Evolutionary conservation across 1,140 invertebrate species (phyloP).

Genomic region (Bombus sibiricus): DNA sequence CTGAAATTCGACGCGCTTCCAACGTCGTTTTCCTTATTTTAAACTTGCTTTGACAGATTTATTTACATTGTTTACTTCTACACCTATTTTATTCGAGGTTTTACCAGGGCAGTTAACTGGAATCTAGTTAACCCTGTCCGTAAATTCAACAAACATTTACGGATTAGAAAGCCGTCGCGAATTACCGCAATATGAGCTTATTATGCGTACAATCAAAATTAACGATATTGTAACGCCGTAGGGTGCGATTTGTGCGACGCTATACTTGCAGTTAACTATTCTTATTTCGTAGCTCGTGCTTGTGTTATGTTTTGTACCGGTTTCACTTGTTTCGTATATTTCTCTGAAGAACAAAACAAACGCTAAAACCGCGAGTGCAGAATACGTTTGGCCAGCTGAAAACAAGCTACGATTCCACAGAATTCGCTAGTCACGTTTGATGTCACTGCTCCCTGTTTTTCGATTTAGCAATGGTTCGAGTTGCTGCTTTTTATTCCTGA

Average conservation of each 20-base stretch:
- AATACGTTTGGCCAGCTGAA: constrained; percentile 6
- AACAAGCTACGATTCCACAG: background rate
- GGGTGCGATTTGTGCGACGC: constrained; percentile 10
- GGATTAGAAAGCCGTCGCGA: background rate
- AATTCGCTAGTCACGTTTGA: constrained; percentile 29
- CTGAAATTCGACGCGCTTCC: background rate
- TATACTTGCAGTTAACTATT: constrained; percentile 15
- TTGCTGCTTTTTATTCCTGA: constrained; percentile 36
- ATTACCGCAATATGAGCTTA: constrained; percentile 14
- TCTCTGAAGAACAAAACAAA: constrained; percentile 17
- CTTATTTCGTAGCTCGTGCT: constrained; percentile 1
- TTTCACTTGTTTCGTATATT: constrained; percentile 26
- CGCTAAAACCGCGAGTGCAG: background rate
- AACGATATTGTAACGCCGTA: constrained; percentile 34
- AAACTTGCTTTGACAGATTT: background rate
- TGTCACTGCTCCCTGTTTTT: constrained; percentile 30
- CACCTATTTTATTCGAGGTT: background rate
- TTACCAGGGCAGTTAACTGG: background rate
- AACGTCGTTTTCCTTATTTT: background rate
- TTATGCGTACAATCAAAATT: constrained; percentile 14
- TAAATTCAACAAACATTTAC: background rate
- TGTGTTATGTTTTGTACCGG: constrained; percentile 31
- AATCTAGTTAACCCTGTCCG: too few relatives aligned
- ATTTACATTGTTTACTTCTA: background rate
- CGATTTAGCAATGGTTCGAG: constrained; percentile 29